Evolutionary conservation across 2,888 invertebrate genomes (phyloP), one percentile per base, ranked within the genome.

Genomic region (Lithophane semibrunnea): DNA sequence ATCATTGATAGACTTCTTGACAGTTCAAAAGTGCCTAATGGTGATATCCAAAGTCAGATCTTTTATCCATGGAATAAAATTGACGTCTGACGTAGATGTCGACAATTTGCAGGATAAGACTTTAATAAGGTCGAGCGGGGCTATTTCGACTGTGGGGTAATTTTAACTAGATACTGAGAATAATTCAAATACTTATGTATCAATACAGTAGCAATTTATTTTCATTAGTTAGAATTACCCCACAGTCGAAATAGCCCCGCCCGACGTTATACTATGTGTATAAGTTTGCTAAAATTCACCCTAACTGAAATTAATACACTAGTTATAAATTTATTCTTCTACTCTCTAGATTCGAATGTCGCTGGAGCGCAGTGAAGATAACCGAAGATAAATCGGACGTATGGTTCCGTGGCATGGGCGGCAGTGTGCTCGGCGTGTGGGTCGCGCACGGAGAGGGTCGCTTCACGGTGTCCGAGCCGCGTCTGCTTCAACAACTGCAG

Each of bases 401-500:
- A 1, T 99, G 99, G 99, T 96, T 99, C 88, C 95, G 97, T 73
- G 98, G 98, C n/a, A 99, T 99, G 99, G 97, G 98, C 76, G 98
- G 97, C 49, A 98, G 98, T n/a, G 96, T 98, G 2, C 97, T 99
- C n/a, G 99, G 99, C 3, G 98, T 99, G 87, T 99, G 99, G 99
- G 97, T 99, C 3, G 99, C 99, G 5, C 99, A 99, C 93, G 99
- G 99, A 0, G 99, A 99, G 96, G 99, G 99, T 85, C 97, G 97
- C 83, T 98, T 98, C 90, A 96, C 97, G 0, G 97, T 98, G 88
- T 95, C 97, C 21, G 95, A 97, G 58, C 85, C 96, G 0, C 74
- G 84, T 0, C 90, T 97, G 37, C 94, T 98, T 47, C 89, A 94
- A 2, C 93, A 94, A 63, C 86, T 98, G 63, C 96, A 96, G 70